Evolutionary conservation across 2,113 vertebrate genomes (phyloP).

Genomic region (Chaenogobius annularis): DNA sequence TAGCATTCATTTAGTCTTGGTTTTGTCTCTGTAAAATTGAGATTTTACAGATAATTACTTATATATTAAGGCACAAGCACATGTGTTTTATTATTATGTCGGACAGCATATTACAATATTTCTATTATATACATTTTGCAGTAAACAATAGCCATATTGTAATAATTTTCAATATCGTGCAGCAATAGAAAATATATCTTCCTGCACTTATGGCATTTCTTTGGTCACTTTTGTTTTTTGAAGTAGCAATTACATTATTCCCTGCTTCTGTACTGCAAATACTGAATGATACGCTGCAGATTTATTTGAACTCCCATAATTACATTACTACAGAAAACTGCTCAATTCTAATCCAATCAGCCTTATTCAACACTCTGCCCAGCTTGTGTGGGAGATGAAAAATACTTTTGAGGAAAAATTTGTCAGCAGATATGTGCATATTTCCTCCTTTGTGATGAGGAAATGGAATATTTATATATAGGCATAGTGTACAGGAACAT

Average conservation of each 20-base stretch:
- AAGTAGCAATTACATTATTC: background rate
- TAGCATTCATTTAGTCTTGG: no score
- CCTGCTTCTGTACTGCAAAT: slow-evolving; percentile 16
- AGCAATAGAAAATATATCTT: background rate
- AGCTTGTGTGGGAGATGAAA: background rate
- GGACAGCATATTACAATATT: no score
- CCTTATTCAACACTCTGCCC: background rate
- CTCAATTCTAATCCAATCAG: slow-evolving; percentile 29
- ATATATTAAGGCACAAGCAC: no score
- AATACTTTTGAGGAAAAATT: slow-evolving; percentile 3
- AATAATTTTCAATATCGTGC: no score
- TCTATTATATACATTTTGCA: no score
- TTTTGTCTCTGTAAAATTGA: no score
- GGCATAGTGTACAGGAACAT: no score
- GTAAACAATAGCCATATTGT: no score
- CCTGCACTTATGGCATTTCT: background rate
- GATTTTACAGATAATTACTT: no score
- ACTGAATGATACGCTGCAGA: slow-evolving; percentile 10
- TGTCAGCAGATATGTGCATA: slow-evolving; percentile 5
- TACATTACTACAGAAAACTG: slow-evolving; percentile 10
- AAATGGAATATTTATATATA: no score
- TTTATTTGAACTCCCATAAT: slow-evolving; percentile 27
- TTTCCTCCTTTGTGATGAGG: slow-evolving; percentile 12
- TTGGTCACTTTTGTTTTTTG: background rate
- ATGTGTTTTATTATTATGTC: no score